Evolutionary conservation across 1,140 invertebrate genomes (phyloP).

Genomic region (Mycetomoellerius zeteki): DNA sequence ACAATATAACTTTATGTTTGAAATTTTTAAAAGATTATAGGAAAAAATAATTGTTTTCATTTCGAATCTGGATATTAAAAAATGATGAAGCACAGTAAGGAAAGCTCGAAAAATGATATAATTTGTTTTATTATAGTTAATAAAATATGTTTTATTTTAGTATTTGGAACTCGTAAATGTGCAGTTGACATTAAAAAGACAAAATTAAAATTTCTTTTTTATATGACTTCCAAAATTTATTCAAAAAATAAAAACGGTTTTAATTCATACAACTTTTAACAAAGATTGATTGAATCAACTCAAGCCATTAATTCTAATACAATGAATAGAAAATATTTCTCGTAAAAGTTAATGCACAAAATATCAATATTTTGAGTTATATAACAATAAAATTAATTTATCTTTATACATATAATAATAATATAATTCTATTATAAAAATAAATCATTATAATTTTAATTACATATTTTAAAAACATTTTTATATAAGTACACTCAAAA

Average conservation of each 20-base stretch:
- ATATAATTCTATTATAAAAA: not conserved
- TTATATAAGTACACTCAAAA: not conserved
- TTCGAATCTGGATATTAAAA: not conserved
- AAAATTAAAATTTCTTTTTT: not conserved
- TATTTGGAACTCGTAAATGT: not conserved
- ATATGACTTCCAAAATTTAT: not conserved
- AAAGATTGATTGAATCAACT: not conserved
- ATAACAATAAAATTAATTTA: not conserved
- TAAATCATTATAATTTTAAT: not conserved
- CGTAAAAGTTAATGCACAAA: not conserved
- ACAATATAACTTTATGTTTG: not conserved
- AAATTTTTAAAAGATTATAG: not conserved
- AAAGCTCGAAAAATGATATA: not conserved
- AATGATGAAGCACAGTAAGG: not conserved
- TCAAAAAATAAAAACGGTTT: not conserved
- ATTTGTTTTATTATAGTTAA: too few relatives aligned
- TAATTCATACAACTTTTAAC: not conserved
- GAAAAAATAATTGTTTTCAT: not conserved
- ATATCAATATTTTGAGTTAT: not conserved
- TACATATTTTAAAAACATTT: not conserved
- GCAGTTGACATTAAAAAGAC: conserved; percentile 10
- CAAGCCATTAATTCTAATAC: not conserved
- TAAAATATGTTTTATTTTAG: not conserved
- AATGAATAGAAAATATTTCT: not conserved
- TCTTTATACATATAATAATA: not conserved